These are phyloP conservation scores for Drosophila fungiperda DNA, from an alignment of 2,888 invertebrate genomes.

Conservation along the genomic window DNA sequence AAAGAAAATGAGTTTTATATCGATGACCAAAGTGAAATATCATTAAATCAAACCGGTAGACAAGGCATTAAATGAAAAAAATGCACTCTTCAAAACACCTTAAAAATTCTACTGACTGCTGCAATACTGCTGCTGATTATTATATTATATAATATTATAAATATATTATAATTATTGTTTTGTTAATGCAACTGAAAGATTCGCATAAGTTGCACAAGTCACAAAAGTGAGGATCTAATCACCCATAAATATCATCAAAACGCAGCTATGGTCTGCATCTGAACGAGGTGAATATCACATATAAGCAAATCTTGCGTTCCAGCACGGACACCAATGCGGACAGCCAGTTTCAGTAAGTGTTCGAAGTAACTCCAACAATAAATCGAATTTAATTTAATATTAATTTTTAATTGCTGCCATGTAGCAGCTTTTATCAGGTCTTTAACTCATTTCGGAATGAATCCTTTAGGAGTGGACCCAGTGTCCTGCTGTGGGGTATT, in stretches of 20 bases:
- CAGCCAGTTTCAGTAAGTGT: conserved; percentile 62
- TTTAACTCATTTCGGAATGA: conserved; percentile 27
- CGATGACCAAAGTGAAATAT: conserved; percentile 33
- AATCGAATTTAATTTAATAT: neutral
- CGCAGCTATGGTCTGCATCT: conserved; percentile 63
- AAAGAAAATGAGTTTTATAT: neutral
- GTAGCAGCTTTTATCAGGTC: conserved; percentile 70
- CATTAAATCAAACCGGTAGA: conserved; percentile 8
- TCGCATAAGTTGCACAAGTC: neutral
- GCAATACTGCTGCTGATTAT: neutral
- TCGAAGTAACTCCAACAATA: neutral
- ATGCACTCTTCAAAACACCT: neutral
- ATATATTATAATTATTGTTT: conserved; percentile 11
- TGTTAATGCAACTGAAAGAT: neutral
- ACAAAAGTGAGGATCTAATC: conserved; percentile 66
- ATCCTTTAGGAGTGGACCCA: conserved; percentile 80
- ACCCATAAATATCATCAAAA: conserved; percentile 59
- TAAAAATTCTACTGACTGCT: conserved; percentile 6
- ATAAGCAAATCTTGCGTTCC: conserved; percentile 73
- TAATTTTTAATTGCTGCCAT: conserved; percentile 67
- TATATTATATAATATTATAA: conserved; percentile 12
- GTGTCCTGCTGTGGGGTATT: conserved; percentile 91
- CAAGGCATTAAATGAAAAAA: neutral
- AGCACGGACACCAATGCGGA: conserved; percentile 71
- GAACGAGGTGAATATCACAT: conserved; percentile 61